Evolutionary conservation across 2,888 invertebrate genomes (phyloP).

Genomic region (Gasteruption jaculator): DNA sequence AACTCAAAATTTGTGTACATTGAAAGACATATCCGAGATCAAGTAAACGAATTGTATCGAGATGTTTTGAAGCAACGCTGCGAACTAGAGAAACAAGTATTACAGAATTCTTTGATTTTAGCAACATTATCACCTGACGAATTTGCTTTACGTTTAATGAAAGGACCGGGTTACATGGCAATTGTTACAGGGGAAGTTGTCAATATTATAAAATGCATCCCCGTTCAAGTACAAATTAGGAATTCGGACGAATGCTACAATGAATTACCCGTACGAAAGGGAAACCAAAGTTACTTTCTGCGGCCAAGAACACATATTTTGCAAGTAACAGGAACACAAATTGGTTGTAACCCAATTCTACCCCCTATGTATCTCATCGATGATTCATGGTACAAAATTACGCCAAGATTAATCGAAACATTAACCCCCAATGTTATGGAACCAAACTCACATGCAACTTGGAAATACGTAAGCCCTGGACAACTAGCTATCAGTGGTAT

Average conservation of each 20-base stretch:
- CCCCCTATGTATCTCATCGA: constrained; percentile 18
- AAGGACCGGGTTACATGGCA: constrained; percentile 23
- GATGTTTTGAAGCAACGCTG: no score
- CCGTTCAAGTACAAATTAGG: constrained; percentile 14
- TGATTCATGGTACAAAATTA: constrained; percentile 13
- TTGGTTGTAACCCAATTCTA: constrained; percentile 19
- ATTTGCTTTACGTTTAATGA: constrained; percentile 18
- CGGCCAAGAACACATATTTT: constrained; percentile 22
- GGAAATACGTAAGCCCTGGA: constrained; percentile 5
- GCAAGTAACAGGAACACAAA: constrained; percentile 14
- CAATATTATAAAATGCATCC: constrained; percentile 25
- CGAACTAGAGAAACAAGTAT: no score
- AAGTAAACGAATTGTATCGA: no score
- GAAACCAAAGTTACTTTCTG: constrained; percentile 23
- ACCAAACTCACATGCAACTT: constrained; percentile 1
- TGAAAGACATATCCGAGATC: no score
- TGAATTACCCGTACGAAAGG: constrained; percentile 22
- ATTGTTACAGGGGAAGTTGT: constrained; percentile 24
- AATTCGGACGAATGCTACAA: constrained; percentile 20
- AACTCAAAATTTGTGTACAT: no score
- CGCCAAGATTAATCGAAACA: background rate
- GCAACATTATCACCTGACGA: no score
- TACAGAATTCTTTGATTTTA: no score
- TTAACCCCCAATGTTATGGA: background rate
- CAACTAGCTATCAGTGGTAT: background rate